A percentile compares a stretch with the other conserved stretches of the same genome.
Evolutionary conservation across 2,797 vertebrate genomes (phyloP).

Genomic region (Microctenopoma lineatum): DNA sequence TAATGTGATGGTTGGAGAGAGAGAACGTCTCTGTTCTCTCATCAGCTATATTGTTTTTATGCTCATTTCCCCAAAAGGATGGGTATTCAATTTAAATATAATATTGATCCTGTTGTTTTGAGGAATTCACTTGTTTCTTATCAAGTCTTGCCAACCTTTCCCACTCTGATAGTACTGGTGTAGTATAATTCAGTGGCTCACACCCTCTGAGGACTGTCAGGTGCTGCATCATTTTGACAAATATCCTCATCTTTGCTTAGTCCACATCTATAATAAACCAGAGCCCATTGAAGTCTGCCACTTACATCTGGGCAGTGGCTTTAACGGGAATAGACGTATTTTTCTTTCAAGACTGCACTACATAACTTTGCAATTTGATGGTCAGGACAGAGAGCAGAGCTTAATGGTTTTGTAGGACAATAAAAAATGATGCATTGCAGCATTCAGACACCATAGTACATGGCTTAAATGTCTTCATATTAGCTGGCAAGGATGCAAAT

Average conservation of each 20-base stretch:
- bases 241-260: background rate
- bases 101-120: constrained; percentile 15
- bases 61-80: background rate
- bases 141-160: background rate
- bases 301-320: constrained; percentile 2
- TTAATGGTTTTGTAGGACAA: constrained; percentile 20
- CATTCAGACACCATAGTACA: constrained; percentile 11
- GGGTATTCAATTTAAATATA: constrained; percentile 8
- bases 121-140: constrained; percentile 8
- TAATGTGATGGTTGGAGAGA: background rate
- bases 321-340: constrained; percentile 2
- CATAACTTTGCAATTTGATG: constrained; percentile 26
- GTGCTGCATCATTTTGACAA: constrained; percentile 11
- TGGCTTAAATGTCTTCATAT: constrained; percentile 18
- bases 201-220: constrained; percentile 7
- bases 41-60: constrained; percentile 26
- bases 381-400: background rate
- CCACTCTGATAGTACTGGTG: background rate
- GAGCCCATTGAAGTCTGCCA: constrained; percentile 8
- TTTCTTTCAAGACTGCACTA: constrained; percentile 1
- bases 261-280: constrained; percentile 16
- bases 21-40: constrained; percentile 12
- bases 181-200: background rate
- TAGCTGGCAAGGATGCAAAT: background rate
- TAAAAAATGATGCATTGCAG: constrained; percentile 23